Conservation (phyloP, 2,113 vertebrate genomes). For the Opisthocomus hoazin region DNA sequence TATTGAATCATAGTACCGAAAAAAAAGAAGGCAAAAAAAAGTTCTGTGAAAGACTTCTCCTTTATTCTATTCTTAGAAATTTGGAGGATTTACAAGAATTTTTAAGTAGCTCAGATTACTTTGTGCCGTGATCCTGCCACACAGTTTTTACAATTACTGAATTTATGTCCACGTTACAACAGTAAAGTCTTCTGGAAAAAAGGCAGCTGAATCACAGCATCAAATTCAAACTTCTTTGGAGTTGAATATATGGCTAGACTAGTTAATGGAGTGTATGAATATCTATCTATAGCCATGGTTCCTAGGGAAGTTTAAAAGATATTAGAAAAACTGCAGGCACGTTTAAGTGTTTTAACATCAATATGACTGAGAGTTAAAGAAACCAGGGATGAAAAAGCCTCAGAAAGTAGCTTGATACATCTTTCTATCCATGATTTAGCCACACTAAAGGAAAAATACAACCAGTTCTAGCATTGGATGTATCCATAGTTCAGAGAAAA, state of each 20-base stretch:
- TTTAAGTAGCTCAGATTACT: background rate
- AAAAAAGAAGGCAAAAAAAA: background rate
- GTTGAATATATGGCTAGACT: background rate
- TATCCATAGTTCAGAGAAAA: background rate
- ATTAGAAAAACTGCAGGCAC: background rate
- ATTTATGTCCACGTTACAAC: background rate
- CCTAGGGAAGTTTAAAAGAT: background rate
- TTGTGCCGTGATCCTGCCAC: background rate
- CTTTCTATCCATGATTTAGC: background rate
- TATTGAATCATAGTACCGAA: background rate
- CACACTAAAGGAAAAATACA: background rate
- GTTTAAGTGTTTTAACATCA: background rate
- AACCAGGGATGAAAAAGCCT: background rate
- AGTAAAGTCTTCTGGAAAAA: background rate
- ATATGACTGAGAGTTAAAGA: background rate
- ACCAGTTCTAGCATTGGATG: background rate
- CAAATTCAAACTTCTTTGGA: background rate
- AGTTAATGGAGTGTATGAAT: background rate
- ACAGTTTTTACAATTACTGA: background rate
- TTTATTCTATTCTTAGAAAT: background rate
- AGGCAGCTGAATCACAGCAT: background rate
- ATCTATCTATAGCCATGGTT: background rate
- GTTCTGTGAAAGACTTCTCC: background rate
- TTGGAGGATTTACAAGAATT: background rate
- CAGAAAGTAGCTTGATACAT: background rate